These are phyloP conservation scores for Phyllotreta cruciferae DNA, from an alignment of 2,888 invertebrate species.

Conservation along the genomic window DNA sequence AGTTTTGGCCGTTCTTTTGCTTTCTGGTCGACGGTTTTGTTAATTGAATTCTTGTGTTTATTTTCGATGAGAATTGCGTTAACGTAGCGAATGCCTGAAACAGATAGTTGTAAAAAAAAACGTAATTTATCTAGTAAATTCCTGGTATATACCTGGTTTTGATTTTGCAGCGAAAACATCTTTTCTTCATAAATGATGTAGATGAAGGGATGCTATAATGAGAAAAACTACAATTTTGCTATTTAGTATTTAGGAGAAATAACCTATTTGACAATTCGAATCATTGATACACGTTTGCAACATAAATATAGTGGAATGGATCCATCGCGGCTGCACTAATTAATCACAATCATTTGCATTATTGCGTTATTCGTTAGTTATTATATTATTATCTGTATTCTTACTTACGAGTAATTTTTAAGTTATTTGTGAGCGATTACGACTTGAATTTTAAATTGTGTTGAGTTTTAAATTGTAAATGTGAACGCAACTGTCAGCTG, in stretches of 20 bases:
- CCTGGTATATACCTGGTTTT: constrained; percentile 58
- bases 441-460: too few relatives aligned
- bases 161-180: constrained; percentile 63
- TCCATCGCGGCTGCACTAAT: too few relatives aligned
- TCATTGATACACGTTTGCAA: constrained; percentile 13
- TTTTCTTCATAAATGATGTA: constrained; percentile 42
- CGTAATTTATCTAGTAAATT: constrained; percentile 37
- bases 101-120: constrained; percentile 21
- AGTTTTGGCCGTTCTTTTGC: constrained; percentile 48
- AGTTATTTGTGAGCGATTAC: too few relatives aligned
- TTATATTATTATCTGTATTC: too few relatives aligned
- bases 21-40: constrained; percentile 53
- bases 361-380: too few relatives aligned
- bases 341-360: too few relatives aligned
- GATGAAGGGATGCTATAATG: constrained; percentile 39
- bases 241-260: constrained; percentile 44
- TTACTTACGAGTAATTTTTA: too few relatives aligned
- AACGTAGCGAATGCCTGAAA: constrained; percentile 41
- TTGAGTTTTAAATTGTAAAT: too few relatives aligned
- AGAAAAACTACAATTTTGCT: constrained; percentile 47
- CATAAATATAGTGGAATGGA: neutral
- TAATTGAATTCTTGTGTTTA: constrained; percentile 57
- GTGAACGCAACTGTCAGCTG: too few relatives aligned
- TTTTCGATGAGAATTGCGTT: constrained; percentile 57
- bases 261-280: constrained; percentile 51